These are phyloP conservation scores for Phyllotreta cruciferae DNA, from an alignment of 2,888 invertebrate genomes.

Conservation along the genomic window DNA sequence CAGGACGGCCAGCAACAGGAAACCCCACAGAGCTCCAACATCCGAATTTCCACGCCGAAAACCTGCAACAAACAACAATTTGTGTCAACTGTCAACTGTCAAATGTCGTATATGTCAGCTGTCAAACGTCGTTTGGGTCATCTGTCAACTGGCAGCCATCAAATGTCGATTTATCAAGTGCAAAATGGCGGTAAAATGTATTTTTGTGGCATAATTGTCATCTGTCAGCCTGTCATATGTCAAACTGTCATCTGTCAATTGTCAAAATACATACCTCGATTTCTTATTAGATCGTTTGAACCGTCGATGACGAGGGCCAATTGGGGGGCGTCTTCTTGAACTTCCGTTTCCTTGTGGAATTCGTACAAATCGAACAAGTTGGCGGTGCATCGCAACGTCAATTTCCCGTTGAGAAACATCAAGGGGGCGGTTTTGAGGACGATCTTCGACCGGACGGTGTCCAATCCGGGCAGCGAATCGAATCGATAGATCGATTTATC, in stretches of 20 bases:
- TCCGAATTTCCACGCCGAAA: no score
- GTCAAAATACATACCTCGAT: conserved; percentile 24
- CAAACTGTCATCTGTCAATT: not conserved
- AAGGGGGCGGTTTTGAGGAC: conserved; percentile 51
- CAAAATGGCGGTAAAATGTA: no score
- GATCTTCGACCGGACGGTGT: conserved; percentile 54
- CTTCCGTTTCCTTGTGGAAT: conserved; percentile 51
- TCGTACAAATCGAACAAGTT: conserved; percentile 55
- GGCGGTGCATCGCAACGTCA: conserved; percentile 55
- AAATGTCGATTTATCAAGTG: no score
- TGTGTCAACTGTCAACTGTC: no score
- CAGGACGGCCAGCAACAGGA: no score
- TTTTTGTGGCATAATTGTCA: no score
- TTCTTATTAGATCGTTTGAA: conserved; percentile 30
- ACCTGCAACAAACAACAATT: no score
- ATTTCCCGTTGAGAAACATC: conserved; percentile 55
- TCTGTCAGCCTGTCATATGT: not conserved
- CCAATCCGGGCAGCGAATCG: conserved; percentile 52
- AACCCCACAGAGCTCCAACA: no score
- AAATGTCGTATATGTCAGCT: not conserved
- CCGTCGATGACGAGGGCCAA: conserved; percentile 45
- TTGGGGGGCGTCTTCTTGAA: conserved; percentile 55
- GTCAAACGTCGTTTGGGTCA: conserved; percentile 8
- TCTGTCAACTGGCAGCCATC: no score
- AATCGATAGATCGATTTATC: conserved; percentile 45